These are phyloP conservation scores for Hemiscyllium ocellatum DNA, from an alignment of 2,113 vertebrate species.

Conservation along the genomic window DNA sequence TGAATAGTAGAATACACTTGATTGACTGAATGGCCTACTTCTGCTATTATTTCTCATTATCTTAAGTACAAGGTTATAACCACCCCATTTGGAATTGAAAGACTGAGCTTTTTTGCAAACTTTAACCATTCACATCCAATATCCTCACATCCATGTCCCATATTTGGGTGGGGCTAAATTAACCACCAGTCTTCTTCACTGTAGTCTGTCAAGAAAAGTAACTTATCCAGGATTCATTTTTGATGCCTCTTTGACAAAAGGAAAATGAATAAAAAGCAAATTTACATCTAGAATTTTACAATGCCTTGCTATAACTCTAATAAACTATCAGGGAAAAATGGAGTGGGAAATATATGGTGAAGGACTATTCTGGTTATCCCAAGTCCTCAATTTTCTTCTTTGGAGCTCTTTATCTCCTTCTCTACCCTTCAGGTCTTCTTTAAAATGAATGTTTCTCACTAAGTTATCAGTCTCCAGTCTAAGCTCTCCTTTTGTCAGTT, in stretches of 20 bases:
- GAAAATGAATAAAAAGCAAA: neutral
- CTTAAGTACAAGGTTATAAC: neutral
- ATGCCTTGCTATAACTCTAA: neutral
- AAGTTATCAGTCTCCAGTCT: neutral
- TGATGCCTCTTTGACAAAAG: neutral
- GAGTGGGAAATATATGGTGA: neutral
- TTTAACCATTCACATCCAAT: neutral
- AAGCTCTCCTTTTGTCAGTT: neutral
- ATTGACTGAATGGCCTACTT: too few species aligned
- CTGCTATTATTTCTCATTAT: too few species aligned
- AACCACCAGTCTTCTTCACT: neutral
- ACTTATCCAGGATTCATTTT: neutral
- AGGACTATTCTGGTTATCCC: neutral
- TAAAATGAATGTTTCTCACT: neutral
- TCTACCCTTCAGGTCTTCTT: neutral
- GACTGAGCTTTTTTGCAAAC: neutral
- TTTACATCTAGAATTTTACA: neutral
- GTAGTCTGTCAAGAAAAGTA: neutral
- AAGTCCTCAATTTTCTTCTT: neutral
- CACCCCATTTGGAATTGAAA: neutral
- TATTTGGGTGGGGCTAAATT: neutral
- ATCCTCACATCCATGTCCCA: neutral
- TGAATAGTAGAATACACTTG: too few species aligned
- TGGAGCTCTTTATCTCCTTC: neutral
- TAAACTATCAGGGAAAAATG: neutral